phyloP scores from a whole-genome alignment of 2,113 vertebrate genomes.

The Dicaeum eximium region DNA sequence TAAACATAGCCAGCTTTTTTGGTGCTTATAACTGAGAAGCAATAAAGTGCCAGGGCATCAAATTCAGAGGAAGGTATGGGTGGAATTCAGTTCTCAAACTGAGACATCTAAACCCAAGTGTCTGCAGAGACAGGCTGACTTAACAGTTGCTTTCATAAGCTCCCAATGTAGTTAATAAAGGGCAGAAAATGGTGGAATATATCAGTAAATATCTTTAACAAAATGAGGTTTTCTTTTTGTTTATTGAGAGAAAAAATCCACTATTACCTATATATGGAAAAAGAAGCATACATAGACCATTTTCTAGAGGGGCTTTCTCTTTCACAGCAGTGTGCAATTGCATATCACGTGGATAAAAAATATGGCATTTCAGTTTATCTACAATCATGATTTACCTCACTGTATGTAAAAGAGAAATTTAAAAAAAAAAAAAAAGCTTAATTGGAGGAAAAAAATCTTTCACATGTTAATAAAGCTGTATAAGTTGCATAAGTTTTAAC shows the following conservation, averaged over 20 bases:
- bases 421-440: not conserved
- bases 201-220: not conserved
- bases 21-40: not conserved
- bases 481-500: not conserved
- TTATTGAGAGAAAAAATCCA: not conserved
- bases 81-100: not conserved
- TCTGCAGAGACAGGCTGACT: not conserved
- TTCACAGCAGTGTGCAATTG: not conserved
- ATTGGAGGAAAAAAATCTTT: not conserved
- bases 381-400: not conserved
- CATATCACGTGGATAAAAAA: not conserved
- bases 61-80: not conserved
- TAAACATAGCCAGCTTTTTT: not conserved
- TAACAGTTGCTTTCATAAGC: not conserved
- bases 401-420: not conserved
- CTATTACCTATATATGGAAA: not conserved
- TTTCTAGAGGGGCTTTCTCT: not conserved
- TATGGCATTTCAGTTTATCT: not conserved
- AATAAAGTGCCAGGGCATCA: not conserved
- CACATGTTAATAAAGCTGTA: not conserved
- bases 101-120: not conserved
- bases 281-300: not conserved
- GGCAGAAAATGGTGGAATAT: not conserved
- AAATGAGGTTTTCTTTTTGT: not conserved
- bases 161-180: not conserved